Evolutionary conservation across 2,888 invertebrate genomes (phyloP).

Genomic region (Drosophila helvetica): DNA sequence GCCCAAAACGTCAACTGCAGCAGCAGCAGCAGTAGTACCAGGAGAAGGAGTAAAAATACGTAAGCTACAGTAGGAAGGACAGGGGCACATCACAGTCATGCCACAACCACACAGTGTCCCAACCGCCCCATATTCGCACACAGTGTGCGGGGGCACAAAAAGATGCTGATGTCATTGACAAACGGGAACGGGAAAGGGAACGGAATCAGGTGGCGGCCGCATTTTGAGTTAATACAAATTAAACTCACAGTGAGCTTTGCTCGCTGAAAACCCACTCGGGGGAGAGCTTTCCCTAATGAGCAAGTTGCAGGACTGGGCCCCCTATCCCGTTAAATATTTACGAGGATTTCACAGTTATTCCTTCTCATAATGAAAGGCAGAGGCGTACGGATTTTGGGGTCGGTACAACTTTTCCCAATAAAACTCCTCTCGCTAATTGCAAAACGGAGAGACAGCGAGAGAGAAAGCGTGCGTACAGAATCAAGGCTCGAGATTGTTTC

Average conservation of each 20-base stretch:
- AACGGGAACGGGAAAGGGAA: slow-evolving; percentile 17
- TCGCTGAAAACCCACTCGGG: slow-evolving; percentile 15
- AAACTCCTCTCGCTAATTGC: neutral
- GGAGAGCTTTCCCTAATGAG: slow-evolving; percentile 31
- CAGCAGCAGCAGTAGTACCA: slow-evolving; percentile 20
- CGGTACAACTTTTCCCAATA: slow-evolving; percentile 5
- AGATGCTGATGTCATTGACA: slow-evolving; percentile 61
- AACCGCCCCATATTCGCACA: slow-evolving; percentile 19
- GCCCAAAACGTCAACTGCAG: slow-evolving; percentile 48
- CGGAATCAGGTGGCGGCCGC: slow-evolving; percentile 35
- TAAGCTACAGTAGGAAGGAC: slow-evolving; percentile 7
- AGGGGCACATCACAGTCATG: neutral
- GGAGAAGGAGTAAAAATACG: slow-evolving; percentile 13
- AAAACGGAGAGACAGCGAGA: neutral
- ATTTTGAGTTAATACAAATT: slow-evolving; percentile 42
- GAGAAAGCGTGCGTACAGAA: neutral
- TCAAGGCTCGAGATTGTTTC: neutral
- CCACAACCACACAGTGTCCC: neutral
- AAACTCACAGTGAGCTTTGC: slow-evolving; percentile 37
- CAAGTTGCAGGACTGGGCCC: slow-evolving; percentile 24
- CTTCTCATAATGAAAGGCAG: neutral
- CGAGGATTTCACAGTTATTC: slow-evolving; percentile 37
- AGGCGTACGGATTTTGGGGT: slow-evolving; percentile 6
- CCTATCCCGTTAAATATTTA: slow-evolving; percentile 37
- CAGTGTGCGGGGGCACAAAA: slow-evolving; percentile 1